phyloP scores from a whole-genome alignment of 2,797 vertebrate genomes.

The Sphenodon punctatus region DNA sequence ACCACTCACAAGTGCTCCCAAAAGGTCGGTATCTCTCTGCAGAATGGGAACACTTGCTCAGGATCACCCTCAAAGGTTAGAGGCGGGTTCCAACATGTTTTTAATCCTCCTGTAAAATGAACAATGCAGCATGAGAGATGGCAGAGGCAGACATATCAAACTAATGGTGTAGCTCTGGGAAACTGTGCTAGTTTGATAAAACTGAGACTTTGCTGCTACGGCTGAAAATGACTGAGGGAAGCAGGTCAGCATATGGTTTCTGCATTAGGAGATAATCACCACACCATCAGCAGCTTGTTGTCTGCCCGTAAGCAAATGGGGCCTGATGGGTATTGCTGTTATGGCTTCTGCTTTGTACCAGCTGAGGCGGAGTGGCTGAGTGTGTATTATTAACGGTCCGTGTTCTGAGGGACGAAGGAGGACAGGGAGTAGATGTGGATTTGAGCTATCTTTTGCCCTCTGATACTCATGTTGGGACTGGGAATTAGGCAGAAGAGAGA shows the following conservation, averaged over 20 bases:
- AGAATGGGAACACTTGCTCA: too few species aligned
- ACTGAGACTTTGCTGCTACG: constrained; percentile 54
- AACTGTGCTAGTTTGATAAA: constrained; percentile 59
- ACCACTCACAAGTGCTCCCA: too few species aligned
- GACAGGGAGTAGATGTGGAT: neutral
- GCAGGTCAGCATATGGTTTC: constrained; percentile 36
- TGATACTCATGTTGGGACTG: neutral
- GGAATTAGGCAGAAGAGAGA: neutral
- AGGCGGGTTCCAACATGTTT: constrained; percentile 44
- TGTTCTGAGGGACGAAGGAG: neutral
- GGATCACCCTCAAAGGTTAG: constrained; percentile 16
- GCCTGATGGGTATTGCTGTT: constrained; percentile 10
- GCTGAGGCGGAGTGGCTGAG: neutral
- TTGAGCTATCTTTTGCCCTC: neutral
- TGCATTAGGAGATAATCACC: constrained; percentile 60
- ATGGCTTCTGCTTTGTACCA: constrained; percentile 5
- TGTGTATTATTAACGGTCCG: neutral
- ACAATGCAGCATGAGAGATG: constrained; percentile 57
- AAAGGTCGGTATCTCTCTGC: too few species aligned
- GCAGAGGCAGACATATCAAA: constrained; percentile 53
- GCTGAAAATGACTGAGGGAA: constrained; percentile 51
- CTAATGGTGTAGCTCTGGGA: constrained; percentile 55
- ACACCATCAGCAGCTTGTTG: constrained; percentile 27
- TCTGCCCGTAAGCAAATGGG: constrained; percentile 41
- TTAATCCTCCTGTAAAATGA: constrained; percentile 54